Percentiles rank a stretch among this genome's conserved stretches.
Evolutionary conservation across 2,888 invertebrate species (phyloP).

Genomic region (Athalia cordata): DNA sequence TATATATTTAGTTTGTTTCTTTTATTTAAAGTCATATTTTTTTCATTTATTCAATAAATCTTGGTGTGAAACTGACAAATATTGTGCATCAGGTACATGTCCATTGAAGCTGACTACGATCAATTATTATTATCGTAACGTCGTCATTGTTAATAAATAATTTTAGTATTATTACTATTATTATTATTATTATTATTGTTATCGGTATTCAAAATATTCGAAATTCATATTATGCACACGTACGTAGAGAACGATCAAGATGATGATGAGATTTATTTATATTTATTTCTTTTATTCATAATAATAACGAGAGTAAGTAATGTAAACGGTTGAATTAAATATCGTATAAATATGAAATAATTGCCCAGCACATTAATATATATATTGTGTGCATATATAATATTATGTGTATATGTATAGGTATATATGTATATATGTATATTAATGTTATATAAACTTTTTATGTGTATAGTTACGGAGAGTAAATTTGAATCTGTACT

Average conservation of each 20-base stretch:
- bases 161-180: slow-evolving; percentile 1
- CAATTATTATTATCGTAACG: neutral
- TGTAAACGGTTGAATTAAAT: neutral
- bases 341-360: too few relatives aligned
- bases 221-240: too few relatives aligned
- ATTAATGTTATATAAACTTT: neutral
- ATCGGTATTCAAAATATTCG: neutral
- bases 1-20: neutral
- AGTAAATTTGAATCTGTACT: too few relatives aligned
- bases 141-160: neutral
- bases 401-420: neutral
- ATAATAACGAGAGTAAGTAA: neutral
- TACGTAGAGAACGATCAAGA: neutral
- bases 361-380: too few relatives aligned
- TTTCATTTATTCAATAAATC: neutral
- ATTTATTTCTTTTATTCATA: neutral
- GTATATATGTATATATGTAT: slow-evolving; percentile 17
- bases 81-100: too few relatives aligned
- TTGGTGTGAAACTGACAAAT: neutral
- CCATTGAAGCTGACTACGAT: neutral
- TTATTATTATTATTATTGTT: slow-evolving; percentile 8
- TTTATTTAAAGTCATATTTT: neutral
- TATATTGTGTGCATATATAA: neutral
- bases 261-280: too few relatives aligned
- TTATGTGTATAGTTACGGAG: neutral